These are phyloP conservation scores for Poeciliopsis retropinna DNA, from an alignment of 2,113 vertebrate species.

Conservation along the genomic window DNA sequence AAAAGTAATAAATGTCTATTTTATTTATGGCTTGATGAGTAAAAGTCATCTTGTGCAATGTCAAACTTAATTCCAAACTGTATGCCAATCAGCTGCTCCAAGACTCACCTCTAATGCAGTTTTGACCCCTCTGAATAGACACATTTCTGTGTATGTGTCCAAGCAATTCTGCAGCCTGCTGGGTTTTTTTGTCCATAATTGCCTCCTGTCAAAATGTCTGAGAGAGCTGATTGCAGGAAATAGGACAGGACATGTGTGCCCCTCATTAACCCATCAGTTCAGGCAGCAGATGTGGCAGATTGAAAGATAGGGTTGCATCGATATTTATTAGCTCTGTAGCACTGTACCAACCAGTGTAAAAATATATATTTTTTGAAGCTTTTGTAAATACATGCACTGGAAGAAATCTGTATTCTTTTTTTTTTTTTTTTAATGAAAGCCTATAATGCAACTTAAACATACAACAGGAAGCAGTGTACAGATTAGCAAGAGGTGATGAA, in stretches of 20 bases:
- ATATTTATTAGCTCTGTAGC: constrained; percentile 54
- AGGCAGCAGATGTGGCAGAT: constrained; percentile 73
- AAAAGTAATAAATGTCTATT: constrained; percentile 3
- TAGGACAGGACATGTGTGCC: constrained; percentile 73
- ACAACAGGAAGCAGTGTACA: not conserved
- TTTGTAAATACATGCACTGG: not conserved
- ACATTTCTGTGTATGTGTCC: constrained; percentile 60
- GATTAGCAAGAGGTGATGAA: not conserved
- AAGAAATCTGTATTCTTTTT: not conserved
- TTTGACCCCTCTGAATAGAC: constrained; percentile 64
- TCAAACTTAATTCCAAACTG: constrained; percentile 56
- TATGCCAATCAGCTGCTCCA: constrained; percentile 50
- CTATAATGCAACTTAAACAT: not conserved
- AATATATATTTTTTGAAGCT: constrained; percentile 17
- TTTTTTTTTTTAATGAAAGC: not conserved
- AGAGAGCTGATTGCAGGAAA: constrained; percentile 79
- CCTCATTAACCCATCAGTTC: constrained; percentile 77
- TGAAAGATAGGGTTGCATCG: constrained; percentile 66
- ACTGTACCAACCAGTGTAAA: constrained; percentile 6
- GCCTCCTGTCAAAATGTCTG: constrained; percentile 79
- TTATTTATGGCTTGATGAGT: constrained; percentile 3
- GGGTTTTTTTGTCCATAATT: constrained; percentile 74
- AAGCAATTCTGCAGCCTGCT: constrained; percentile 66
- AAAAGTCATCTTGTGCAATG: constrained; percentile 20
- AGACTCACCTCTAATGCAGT: constrained; percentile 51